phyloP scores from a whole-genome alignment of 1,140 invertebrate species.

The Aphis gossypii region DNA sequence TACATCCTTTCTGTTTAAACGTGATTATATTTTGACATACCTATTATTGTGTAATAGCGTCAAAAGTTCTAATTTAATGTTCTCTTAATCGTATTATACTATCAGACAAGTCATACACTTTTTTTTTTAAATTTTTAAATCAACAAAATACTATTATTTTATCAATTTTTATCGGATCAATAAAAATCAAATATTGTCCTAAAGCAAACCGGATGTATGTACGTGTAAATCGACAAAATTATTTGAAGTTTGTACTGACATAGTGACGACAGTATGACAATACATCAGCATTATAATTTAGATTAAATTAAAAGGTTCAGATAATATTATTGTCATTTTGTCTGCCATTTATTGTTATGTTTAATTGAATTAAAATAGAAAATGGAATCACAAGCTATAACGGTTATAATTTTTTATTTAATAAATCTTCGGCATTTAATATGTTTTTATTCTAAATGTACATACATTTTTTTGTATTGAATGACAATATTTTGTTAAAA shows the following conservation, averaged over 20 bases:
- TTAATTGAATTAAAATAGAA: background rate
- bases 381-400: background rate
- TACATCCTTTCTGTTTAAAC: background rate
- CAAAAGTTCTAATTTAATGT: background rate
- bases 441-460: background rate
- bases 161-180: background rate
- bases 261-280: background rate
- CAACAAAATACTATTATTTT: background rate
- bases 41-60: background rate
- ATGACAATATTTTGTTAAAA: background rate
- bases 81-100: background rate
- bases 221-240: background rate
- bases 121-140: background rate
- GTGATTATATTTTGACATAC: background rate
- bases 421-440: background rate
- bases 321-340: background rate
- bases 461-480: background rate
- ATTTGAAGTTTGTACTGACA: background rate
- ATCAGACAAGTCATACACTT: background rate
- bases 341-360: background rate
- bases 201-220: background rate
- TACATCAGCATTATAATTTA: background rate
- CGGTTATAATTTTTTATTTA: background rate
- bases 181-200: background rate
- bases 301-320: background rate